Base-by-base conservation (phyloP, 2,113 vertebrate species). In the Sylvia atricapilla region DNA sequence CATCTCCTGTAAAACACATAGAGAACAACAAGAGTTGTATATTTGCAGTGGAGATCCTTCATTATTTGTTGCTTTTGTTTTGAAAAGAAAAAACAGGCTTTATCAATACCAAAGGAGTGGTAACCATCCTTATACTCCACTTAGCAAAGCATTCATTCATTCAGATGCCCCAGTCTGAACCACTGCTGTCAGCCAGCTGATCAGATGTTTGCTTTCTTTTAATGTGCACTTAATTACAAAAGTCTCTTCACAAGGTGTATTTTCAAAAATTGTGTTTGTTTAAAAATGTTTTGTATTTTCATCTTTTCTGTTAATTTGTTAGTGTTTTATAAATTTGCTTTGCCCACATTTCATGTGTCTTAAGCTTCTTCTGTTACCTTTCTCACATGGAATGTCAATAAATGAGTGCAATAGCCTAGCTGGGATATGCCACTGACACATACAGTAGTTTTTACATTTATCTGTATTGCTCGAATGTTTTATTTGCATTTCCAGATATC, bases 401-500 rank as follows among this genome's bases (percentile, higher is more conserved):
- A 92, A 64, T 58, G 4, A 72, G 69, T 76, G 37, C 22, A 85
- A 18, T 7, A 86, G 44, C 28, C 52, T 41, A 41, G 28, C 33
- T 95, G 47, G 82, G 25, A 63, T 13, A 52, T 22, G 33, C 13
- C 13, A 27, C 23, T 60, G 43, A 72, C 52, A 76, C 21, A 83
- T 44, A 47, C 52, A 67, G 49, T 24, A 25, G 11, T 10, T 93
- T 80, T 80, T 72, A 70, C 18, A 64, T 84, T 84, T 88, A 84
- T 81, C 25, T 55, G 7, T 64, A 28, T 90, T 86, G 30, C 9
- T 78, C n/a, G 64, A 60, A 66, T 55, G 47, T 84, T 96, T 78
- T 90, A 78, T 72, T 75, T 92, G 44, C 41, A 33, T 84, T 94
- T 93, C n/a, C 68, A 88, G 28, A 49, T 81, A 78, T 33, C 73